phyloP scores from a whole-genome alignment of 1,140 invertebrate genomes.

The Drosophila varians region DNA sequence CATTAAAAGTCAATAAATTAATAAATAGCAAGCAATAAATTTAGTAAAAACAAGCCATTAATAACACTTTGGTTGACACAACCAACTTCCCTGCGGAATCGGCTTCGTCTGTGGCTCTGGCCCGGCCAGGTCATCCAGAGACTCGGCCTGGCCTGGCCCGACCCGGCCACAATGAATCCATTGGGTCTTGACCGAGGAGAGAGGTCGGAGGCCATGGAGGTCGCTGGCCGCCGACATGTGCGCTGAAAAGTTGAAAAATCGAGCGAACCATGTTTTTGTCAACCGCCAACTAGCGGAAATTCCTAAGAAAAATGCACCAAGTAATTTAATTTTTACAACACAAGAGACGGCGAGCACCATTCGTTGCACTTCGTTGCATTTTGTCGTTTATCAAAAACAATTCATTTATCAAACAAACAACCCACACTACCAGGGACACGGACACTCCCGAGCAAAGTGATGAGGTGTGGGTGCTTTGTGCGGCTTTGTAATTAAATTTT shows the following conservation, averaged over 20 bases:
- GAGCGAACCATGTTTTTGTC: constrained; percentile 76
- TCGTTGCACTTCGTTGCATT: constrained; percentile 69
- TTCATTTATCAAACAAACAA: constrained; percentile 25
- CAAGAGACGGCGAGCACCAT: constrained; percentile 40
- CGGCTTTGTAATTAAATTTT: constrained; percentile 61
- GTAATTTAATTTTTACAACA: constrained; percentile 44
- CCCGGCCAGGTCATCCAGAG: constrained; percentile 56
- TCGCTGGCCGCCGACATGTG: constrained; percentile 32
- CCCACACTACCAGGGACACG: neutral
- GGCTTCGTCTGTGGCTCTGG: constrained; percentile 17
- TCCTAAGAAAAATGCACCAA: constrained; percentile 65
- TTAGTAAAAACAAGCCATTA: constrained; percentile 82
- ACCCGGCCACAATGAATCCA: constrained; percentile 22
- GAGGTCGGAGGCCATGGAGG: constrained; percentile 23
- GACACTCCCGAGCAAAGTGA: no score
- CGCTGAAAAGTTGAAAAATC: constrained; percentile 73
- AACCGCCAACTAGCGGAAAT: constrained; percentile 57
- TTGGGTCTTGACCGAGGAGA: constrained; percentile 30
- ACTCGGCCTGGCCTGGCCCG: no score
- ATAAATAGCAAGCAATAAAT: constrained; percentile 81
- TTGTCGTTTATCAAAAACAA: constrained; percentile 39
- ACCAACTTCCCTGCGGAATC: constrained; percentile 32
- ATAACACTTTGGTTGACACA: constrained; percentile 79
- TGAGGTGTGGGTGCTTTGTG: constrained; percentile 53
- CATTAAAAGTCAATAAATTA: constrained; percentile 80